These are phyloP conservation scores for Orthosia incerta DNA, from an alignment of 2,888 invertebrate species.

Conservation along the genomic window DNA sequence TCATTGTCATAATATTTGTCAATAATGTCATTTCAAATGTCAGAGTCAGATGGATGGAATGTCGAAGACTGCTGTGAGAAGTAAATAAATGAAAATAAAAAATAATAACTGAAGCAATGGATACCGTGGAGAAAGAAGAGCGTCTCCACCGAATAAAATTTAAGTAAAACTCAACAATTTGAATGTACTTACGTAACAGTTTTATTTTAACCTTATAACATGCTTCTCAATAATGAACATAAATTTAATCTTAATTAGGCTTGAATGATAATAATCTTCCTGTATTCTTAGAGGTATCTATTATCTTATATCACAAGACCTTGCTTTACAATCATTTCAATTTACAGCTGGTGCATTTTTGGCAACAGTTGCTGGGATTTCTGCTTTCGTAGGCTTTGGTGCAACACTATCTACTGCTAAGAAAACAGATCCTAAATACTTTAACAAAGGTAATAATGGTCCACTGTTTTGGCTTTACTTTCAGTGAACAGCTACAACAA, in stretches of 20 bases:
- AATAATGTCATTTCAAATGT: not conserved
- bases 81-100: not conserved
- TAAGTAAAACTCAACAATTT: conserved; percentile 59
- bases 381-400: conserved; percentile 95
- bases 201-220: conserved; percentile 24
- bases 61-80: not conserved
- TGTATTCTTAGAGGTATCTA: not conserved
- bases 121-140: conserved; percentile 79
- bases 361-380: conserved; percentile 94
- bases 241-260: too few species aligned
- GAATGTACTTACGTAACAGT: conserved; percentile 27
- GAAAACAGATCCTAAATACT: conserved; percentile 95
- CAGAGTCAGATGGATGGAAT: not conserved
- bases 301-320: not conserved
- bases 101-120: conserved; percentile 36
- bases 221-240: not conserved
- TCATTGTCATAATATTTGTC: not conserved
- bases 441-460: conserved; percentile 92
- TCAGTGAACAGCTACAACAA: not conserved
- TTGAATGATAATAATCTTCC: not conserved
- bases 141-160: conserved; percentile 86
- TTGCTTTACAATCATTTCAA: conserved; percentile 4
- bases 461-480: not conserved
- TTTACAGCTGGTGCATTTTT: conserved; percentile 93
- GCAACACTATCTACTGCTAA: conserved; percentile 94